These are phyloP conservation scores for Rhingia campestris DNA, from an alignment of 2,888 invertebrate genomes.

Conservation along the genomic window DNA sequence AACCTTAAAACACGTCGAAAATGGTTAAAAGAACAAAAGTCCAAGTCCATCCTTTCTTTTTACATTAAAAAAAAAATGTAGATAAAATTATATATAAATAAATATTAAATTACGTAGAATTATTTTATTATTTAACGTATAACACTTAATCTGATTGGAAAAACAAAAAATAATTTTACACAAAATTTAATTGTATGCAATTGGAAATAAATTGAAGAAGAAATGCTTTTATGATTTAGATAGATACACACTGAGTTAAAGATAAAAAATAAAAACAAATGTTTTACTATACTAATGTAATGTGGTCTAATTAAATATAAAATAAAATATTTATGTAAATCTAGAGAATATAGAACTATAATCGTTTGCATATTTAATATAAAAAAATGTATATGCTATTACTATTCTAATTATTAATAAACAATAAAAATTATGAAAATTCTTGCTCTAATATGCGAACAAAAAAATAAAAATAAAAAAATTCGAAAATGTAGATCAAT, in stretches of 20 bases:
- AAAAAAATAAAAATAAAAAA: slow-evolving; percentile 47
- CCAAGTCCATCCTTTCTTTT: slow-evolving; percentile 74
- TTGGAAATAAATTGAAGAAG: slow-evolving; percentile 8
- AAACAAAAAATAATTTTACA: slow-evolving; percentile 33
- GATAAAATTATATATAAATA: slow-evolving; percentile 61
- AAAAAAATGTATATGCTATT: slow-evolving; percentile 61
- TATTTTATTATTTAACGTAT: slow-evolving; percentile 44
- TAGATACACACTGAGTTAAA: slow-evolving; percentile 40
- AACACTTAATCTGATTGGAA: slow-evolving; percentile 30
- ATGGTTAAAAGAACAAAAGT: slow-evolving; percentile 44
- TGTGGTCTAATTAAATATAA: slow-evolving; percentile 48
- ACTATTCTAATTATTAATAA: slow-evolving; percentile 72
- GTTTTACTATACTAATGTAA: slow-evolving; percentile 42
- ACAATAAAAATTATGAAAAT: slow-evolving; percentile 26
- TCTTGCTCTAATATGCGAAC: slow-evolving; percentile 74
- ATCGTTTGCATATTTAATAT: slow-evolving; percentile 71
- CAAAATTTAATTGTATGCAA: slow-evolving; percentile 40
- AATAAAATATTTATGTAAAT: slow-evolving; percentile 67
- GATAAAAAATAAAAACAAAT: slow-evolving; percentile 40
- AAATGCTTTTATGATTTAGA: slow-evolving; percentile 60
- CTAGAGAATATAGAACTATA: slow-evolving; percentile 65
- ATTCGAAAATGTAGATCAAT: slow-evolving; percentile 20
- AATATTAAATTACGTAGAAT: slow-evolving; percentile 38
- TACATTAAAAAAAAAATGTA: slow-evolving; percentile 61
- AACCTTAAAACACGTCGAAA: slow-evolving; percentile 1